Conservation (phyloP, 2,888 invertebrate species). For the Neoscelio sp. region DNA sequence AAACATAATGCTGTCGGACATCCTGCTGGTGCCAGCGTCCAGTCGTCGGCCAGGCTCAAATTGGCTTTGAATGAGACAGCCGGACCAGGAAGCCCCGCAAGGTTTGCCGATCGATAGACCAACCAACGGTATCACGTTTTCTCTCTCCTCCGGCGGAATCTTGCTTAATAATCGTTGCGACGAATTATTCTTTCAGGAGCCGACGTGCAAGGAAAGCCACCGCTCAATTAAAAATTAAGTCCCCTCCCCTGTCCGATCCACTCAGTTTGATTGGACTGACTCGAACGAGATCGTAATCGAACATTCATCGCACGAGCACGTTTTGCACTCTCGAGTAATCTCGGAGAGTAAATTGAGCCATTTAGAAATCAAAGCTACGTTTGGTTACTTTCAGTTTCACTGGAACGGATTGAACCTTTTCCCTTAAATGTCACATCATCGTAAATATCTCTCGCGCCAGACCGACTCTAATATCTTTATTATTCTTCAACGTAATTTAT, state of each 20-base stretch:
- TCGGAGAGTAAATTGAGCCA: conserved; percentile 11
- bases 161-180: conserved; percentile 2
- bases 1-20: conserved; percentile 15
- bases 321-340: conserved; percentile 11
- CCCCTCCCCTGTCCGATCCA: not conserved
- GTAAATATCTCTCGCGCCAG: too few species aligned
- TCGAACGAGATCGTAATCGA: conserved; percentile 20
- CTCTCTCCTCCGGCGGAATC: not conserved
- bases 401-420: too few species aligned
- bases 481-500: conserved; percentile 45
- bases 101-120: conserved; percentile 9
- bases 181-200: not conserved
- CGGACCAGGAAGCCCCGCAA: too few species aligned
- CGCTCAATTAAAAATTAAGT: conserved; percentile 17
- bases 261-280: conserved; percentile 4
- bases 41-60: conserved; percentile 2
- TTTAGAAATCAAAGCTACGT: conserved; percentile 25
- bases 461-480: too few species aligned
- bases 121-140: not conserved
- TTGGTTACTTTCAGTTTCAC: too few species aligned
- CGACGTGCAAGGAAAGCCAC: not conserved
- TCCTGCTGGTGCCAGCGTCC: not conserved
- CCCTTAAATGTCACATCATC: too few species aligned
- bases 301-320: conserved; percentile 21
- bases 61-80: conserved; percentile 17